Base-by-base conservation (phyloP, 2,888 invertebrate species). In the Watsonalla binaria region DNA sequence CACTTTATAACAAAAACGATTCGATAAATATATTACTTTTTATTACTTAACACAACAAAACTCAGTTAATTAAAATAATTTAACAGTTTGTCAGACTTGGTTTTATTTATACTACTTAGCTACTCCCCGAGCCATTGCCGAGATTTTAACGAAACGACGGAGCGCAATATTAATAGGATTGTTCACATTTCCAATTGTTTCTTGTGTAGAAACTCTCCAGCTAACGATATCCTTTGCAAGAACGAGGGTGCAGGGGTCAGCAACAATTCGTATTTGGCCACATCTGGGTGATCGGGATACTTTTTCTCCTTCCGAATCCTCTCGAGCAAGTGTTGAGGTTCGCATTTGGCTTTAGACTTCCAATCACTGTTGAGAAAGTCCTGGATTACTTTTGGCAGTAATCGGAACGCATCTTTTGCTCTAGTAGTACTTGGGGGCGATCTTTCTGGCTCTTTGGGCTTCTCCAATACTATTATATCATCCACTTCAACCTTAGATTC, bases 241-340 rank as follows among this genome's bases (percentile, higher is more conserved):
- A 96, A 97, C 13, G 96, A 94, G 54, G 96, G 96, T 2, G 96
- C 95, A 51, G 94, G 94, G 68, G 98, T 97, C 49, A 94, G 92
- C 54, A 98, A 86, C 11, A 95, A 74, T 57, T 95, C 93, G 79
- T 94, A 96, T 72, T 93, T 93, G 46, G 89, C 78, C 11, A 86
- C 85, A 76, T 93, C 93, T 0, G 93, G 92, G 59, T 90, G 84
- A 72, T 94, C 93, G 6, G 92, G 91, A 54, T 93, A 92, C 37
- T 59, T 72, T 53, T 93, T 92, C 62, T 94, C 93, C 56, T 91
- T 92, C 5, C 94, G 91, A 57, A 96, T 94, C 67, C 93, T 93
- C 68, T 95, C 94, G 37, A 95, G 76, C 84, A 96, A 91, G 46
- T 91, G 85, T 68, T 95, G 95, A 5, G 95, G 94, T 75, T 96